These are phyloP conservation scores for Hippocampus kuda DNA, from an alignment of 2,797 vertebrate genomes.

Conservation along the genomic window DNA sequence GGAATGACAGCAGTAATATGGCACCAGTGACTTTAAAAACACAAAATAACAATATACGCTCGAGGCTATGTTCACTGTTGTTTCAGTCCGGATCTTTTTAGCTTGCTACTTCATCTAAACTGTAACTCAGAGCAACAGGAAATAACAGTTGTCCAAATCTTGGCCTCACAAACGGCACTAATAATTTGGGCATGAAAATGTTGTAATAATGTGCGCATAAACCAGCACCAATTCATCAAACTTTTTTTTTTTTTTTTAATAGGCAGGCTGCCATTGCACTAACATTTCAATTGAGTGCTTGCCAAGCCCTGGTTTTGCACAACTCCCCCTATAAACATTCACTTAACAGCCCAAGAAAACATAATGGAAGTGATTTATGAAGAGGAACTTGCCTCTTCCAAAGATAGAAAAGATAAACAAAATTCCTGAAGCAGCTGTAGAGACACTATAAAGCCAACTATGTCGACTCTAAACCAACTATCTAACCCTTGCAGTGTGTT, in stretches of 20 bases:
- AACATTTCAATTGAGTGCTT: background rate
- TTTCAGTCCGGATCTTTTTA: background rate
- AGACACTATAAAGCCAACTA: background rate
- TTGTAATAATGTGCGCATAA: background rate
- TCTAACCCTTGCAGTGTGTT: background rate
- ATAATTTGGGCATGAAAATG: background rate
- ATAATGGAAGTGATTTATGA: background rate
- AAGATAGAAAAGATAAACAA: conserved; percentile 11
- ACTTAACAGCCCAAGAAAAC: background rate
- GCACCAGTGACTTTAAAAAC: background rate
- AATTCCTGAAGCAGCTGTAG: conserved; percentile 10
- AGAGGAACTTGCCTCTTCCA: conserved; percentile 4
- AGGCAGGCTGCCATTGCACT: background rate
- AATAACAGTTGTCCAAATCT: background rate
- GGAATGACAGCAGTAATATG: background rate
- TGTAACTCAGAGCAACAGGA: background rate
- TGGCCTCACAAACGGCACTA: background rate
- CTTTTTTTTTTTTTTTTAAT: background rate
- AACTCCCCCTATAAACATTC: background rate
- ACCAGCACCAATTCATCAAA: background rate
- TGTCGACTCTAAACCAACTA: conserved; percentile 8
- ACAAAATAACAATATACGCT: background rate
- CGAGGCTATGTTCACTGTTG: background rate
- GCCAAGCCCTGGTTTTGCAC: background rate
- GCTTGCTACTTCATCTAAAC: background rate